These are phyloP conservation scores for Hydroisotoma schaefferi DNA, from an alignment of 2,888 invertebrate genomes.

Conservation along the genomic window DNA sequence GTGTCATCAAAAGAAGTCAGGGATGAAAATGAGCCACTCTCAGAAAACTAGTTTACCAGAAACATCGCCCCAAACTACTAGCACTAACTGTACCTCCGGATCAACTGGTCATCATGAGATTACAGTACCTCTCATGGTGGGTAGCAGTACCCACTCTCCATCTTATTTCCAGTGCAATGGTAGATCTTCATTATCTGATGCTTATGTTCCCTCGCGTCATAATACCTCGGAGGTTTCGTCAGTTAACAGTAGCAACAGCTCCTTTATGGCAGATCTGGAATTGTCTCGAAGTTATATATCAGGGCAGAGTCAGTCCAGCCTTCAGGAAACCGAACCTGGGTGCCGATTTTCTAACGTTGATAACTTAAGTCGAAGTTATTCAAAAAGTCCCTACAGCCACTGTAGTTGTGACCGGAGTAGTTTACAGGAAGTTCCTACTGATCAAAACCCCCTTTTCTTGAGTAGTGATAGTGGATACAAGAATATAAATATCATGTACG, in stretches of 20 bases:
- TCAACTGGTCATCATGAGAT: slow-evolving; percentile 22
- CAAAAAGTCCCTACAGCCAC: too few relatives aligned
- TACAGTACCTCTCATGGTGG: slow-evolving; percentile 20
- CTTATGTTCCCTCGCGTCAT: not conserved
- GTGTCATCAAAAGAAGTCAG: slow-evolving; percentile 14
- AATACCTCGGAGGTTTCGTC: slow-evolving; percentile 18
- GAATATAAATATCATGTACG: too few relatives aligned
- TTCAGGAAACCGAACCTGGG: too few relatives aligned
- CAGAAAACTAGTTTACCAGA: slow-evolving; percentile 35
- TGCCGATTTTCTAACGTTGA: too few relatives aligned
- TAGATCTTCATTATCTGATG: not conserved
- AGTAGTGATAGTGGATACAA: too few relatives aligned
- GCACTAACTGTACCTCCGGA: slow-evolving; percentile 37
- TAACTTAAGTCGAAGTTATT: too few relatives aligned
- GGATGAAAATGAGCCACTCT: not conserved
- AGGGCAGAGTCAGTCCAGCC: too few relatives aligned
- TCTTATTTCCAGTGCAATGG: not conserved
- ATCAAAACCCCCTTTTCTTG: too few relatives aligned
- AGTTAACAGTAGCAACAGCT: slow-evolving; percentile 12
- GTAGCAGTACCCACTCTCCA: not conserved
- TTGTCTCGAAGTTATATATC: slow-evolving; percentile 22
- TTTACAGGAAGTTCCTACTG: too few relatives aligned
- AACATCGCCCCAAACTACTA: slow-evolving; percentile 42
- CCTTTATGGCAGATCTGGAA: slow-evolving; percentile 22
- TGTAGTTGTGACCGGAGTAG: too few relatives aligned